Evolutionary conservation across 2,113 vertebrate species (phyloP), one percentile per base, ranked within the genome.

Genomic region (Gadus macrocephalus): DNA sequence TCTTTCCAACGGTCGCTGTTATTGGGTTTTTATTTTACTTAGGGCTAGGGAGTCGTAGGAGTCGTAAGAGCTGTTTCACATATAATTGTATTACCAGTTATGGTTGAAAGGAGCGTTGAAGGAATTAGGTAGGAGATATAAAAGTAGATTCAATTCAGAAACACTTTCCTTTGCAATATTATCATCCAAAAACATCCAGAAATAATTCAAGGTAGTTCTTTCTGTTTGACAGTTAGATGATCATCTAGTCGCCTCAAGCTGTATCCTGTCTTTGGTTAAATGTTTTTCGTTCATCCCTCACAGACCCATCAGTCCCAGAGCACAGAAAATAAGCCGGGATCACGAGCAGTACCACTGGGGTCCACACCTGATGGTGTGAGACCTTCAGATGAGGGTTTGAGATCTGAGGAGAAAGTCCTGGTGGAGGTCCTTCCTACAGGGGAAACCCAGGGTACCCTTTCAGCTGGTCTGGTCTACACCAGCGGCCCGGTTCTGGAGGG

Each of bases 401-500:
- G 42, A 2, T 14, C 11, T 9, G 74, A 56, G 25, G 28, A 53
- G 53, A 67, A 27, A 49, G 17, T n/a, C 15, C 7, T 72, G 35
- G 14, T 65, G 42, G 53, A 67, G 38, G 25, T 2, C 3, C 49
- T 4, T 9, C 11, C 55, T 2, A 1, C 27, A 28, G n/a, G 15
- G 67, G 42, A 55, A 62, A 62, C n/a, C 16, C 25, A 68, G 66
- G n/a, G n/a, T 20, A 66, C 64, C 53, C 35, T 15, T 56, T 28
- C 16, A 0, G 16, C 56, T 27, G 60, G 15, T 9, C 19, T 35
- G 28, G 62, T 67, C 3, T 61, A 35, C 22, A 55, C 42, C 20
- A 70, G 86, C 42, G 38, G 62, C 19, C 16, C 14, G 16, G 53
- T 20, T 31, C 15, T 66, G 60, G 75, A 79, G 27, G 22, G 25